Conservation (phyloP, 2,113 vertebrate genomes). For the Nerophis lumbriciformis region DNA sequence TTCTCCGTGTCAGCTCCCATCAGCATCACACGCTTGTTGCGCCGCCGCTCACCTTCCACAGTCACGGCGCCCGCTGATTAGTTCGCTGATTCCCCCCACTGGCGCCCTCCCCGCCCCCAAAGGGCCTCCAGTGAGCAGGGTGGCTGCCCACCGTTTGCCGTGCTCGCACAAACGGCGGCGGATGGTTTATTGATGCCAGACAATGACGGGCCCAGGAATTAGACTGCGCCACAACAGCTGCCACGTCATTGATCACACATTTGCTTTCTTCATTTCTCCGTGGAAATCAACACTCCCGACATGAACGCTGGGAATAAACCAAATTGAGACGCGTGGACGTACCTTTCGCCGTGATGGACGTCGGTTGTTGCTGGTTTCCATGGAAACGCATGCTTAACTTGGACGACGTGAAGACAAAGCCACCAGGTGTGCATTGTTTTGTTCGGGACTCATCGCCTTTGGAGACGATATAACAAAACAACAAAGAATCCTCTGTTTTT, state of each 20-base stretch:
- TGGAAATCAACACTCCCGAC: background rate
- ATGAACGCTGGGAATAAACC: background rate
- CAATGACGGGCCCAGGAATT: background rate
- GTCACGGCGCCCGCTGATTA: constrained; percentile 49
- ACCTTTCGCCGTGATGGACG: background rate
- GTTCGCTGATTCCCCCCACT: constrained; percentile 45
- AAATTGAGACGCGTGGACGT: no score
- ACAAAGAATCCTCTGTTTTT: background rate
- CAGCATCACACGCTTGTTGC: constrained; percentile 50
- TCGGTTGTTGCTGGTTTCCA: background rate
- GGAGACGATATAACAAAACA: background rate
- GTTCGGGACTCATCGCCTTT: background rate
- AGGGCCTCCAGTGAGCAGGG: constrained; percentile 36
- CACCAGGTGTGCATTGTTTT: background rate
- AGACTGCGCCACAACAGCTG: background rate
- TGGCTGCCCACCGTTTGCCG: constrained; percentile 41
- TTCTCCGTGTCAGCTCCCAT: constrained; percentile 57
- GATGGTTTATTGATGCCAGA: constrained; percentile 38
- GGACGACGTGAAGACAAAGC: background rate
- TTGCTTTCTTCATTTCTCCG: background rate
- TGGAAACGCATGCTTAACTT: background rate
- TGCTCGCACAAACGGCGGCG: constrained; percentile 37
- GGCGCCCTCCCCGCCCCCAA: constrained; percentile 33
- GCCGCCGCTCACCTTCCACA: constrained; percentile 44
- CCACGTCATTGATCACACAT: constrained; percentile 1